These are phyloP conservation scores for Cryptotis parvus DNA, from an alignment of 2,113 vertebrate species.

Conservation along the genomic window DNA sequence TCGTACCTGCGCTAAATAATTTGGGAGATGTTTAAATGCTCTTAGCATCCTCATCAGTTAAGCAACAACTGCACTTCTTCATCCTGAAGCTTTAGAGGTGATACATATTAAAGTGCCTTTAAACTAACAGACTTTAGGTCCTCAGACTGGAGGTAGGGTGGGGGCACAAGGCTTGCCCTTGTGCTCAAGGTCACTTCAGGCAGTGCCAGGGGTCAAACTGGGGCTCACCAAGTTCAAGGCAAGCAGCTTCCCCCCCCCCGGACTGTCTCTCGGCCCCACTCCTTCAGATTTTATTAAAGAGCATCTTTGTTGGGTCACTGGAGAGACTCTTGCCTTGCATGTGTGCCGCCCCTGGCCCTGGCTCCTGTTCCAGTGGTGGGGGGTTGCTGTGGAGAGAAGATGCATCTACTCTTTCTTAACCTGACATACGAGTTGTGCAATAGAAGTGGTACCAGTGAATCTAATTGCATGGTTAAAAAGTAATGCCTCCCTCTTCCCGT, in stretches of 20 bases:
- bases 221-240: background rate
- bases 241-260: too few species aligned
- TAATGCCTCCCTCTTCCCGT: background rate
- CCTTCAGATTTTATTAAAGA: background rate
- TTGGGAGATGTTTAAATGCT: background rate
- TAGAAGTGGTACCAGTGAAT: background rate
- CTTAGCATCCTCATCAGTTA: background rate
- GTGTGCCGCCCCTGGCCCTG: too few species aligned
- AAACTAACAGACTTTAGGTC: background rate
- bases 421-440: background rate
- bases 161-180: too few species aligned
- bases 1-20: background rate
- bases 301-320: too few species aligned
- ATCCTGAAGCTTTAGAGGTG: background rate
- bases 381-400: too few species aligned
- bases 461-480: background rate
- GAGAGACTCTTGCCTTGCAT: too few species aligned
- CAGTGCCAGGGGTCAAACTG: too few species aligned
- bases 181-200: too few species aligned
- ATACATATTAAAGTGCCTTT: background rate
- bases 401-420: background rate
- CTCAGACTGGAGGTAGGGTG: too few species aligned
- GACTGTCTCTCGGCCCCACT: too few species aligned
- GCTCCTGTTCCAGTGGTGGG: background rate
- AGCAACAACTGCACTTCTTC: background rate